Conservation (phyloP, 1,140 invertebrate genomes). For the Drosophila seguyi region DNA sequence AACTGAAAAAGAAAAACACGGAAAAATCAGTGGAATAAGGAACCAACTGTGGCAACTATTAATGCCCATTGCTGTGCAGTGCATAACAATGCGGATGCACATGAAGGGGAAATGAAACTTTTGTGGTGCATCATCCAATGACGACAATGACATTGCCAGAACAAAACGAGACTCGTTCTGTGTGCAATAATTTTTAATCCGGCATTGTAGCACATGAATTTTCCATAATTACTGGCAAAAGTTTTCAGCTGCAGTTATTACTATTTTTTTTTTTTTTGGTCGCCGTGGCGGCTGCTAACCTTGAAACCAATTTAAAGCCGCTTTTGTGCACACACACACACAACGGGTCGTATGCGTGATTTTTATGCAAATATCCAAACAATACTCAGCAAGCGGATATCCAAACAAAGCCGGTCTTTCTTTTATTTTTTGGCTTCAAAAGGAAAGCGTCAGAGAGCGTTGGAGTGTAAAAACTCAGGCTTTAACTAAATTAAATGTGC, state of each 20-base stretch:
- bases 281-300: conserved; percentile 37
- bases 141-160: conserved; percentile 58
- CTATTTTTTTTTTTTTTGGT: conserved; percentile 31
- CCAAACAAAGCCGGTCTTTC: conserved; percentile 48
- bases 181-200: conserved; percentile 63
- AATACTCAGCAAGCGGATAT: conserved; percentile 63
- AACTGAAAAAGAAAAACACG: conserved; percentile 18
- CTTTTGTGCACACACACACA: conserved; percentile 24
- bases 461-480: conserved; percentile 69
- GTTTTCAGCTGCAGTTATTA: conserved; percentile 27
- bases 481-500: conserved; percentile 79
- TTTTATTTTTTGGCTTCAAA: conserved; percentile 32
- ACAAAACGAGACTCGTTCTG: conserved; percentile 33
- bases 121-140: conserved; percentile 52
- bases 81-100: conserved; percentile 70
- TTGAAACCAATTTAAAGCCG: conserved; percentile 65
- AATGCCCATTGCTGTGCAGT: conserved; percentile 71
- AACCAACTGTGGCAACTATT: conserved; percentile 57
- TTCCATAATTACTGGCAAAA: conserved; percentile 70
- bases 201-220: conserved; percentile 67
- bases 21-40: conserved; percentile 34
- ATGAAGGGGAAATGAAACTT: conserved; percentile 64
- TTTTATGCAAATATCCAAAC: conserved; percentile 75
- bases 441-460: conserved; percentile 17
- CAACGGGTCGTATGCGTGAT: conserved; percentile 64